Conservation (phyloP, 2,888 invertebrate genomes). For the Cyclophora albipunctata region DNA sequence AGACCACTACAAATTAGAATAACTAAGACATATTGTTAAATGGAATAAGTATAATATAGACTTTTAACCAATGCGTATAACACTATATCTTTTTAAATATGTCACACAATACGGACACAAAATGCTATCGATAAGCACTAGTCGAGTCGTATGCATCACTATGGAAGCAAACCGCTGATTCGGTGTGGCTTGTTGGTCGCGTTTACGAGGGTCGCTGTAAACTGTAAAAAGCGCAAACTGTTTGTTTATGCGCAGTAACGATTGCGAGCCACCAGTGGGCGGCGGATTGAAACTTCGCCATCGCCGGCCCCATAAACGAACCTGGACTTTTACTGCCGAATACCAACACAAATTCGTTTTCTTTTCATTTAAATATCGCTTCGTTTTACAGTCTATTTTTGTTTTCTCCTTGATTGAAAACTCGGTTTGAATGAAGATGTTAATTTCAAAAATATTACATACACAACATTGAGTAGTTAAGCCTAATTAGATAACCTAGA, state of each 20-base stretch:
- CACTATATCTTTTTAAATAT: too few relatives aligned
- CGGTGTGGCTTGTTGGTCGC: constrained; percentile 56
- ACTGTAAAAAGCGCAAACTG: constrained; percentile 68
- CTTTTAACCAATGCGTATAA: too few relatives aligned
- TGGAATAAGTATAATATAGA: too few relatives aligned
- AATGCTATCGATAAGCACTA: constrained; percentile 8
- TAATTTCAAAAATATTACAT: too few relatives aligned
- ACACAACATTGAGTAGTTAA: too few relatives aligned
- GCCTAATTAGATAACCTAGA: too few relatives aligned
- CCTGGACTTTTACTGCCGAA: constrained; percentile 50
- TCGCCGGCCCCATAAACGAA: constrained; percentile 43
- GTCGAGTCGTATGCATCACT: constrained; percentile 26
- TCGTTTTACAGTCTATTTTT: constrained; percentile 15
- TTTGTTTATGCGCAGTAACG: constrained; percentile 64
- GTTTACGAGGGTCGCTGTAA: constrained; percentile 69
- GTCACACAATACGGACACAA: too few relatives aligned
- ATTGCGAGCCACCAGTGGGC: constrained; percentile 37
- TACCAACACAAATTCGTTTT: constrained; percentile 11
- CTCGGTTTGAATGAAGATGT: not conserved
- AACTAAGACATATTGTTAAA: too few relatives aligned
- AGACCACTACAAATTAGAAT: too few relatives aligned
- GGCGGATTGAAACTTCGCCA: constrained; percentile 34
- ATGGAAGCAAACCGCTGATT: constrained; percentile 53
- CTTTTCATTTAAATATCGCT: constrained; percentile 17
- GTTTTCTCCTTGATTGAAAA: not conserved